phyloP scores from a whole-genome alignment of 2,888 invertebrate genomes.

The Aphidius colemani region DNA sequence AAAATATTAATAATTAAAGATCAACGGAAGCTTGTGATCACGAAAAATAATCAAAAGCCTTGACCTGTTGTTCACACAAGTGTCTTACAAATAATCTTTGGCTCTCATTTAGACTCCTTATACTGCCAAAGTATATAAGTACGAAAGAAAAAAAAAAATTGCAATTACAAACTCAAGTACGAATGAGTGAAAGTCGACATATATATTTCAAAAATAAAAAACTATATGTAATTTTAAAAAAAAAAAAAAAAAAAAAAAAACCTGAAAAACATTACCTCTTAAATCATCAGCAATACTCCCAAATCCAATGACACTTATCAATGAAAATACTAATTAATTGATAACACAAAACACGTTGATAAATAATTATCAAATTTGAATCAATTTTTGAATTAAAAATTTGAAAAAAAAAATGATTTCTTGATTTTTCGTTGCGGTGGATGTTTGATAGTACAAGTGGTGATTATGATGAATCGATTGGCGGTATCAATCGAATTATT shows the following conservation, averaged over 20 bases:
- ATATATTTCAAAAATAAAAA: background rate
- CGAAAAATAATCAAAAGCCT: constrained; percentile 12
- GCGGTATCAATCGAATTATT: constrained; percentile 39
- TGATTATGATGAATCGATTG: constrained; percentile 35
- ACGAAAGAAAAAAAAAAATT: constrained; percentile 2
- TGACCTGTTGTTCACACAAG: constrained; percentile 15
- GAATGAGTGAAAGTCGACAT: constrained; percentile 11
- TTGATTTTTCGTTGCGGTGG: constrained; percentile 1
- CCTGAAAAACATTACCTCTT: no score
- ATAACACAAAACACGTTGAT: background rate
- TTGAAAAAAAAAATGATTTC: no score
- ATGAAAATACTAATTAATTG: background rate
- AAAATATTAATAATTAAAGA: no score
- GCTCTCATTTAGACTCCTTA: constrained; percentile 6
- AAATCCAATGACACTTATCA: no score
- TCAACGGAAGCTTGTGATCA: background rate
- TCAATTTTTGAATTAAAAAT: background rate
- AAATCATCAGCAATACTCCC: no score
- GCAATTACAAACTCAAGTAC: constrained; percentile 12
- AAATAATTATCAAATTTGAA: background rate
- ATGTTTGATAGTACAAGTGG: constrained; percentile 7
- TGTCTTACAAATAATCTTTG: constrained; percentile 5
- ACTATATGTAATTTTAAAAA: background rate
- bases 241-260: no score
- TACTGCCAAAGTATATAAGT: no score